These are phyloP conservation scores for Esox lucius DNA, from an alignment of 2,797 vertebrate genomes.

Conservation along the genomic window DNA sequence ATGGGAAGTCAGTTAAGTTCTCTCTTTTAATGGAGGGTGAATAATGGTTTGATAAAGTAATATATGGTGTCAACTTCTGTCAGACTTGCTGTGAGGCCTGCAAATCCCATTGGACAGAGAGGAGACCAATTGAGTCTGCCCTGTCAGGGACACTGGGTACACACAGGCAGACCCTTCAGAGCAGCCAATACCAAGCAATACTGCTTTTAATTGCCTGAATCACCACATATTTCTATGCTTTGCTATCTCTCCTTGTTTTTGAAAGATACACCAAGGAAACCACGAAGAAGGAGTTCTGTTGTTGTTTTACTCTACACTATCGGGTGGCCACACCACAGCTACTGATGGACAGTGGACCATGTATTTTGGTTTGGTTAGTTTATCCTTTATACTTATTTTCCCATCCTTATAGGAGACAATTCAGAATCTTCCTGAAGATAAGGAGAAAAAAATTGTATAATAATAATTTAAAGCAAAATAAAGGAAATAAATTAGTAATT, in stretches of 20 bases:
- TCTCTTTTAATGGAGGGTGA: slow-evolving; percentile 61
- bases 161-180: neutral
- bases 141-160: slow-evolving; percentile 33
- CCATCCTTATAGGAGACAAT: neutral
- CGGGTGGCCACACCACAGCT: neutral
- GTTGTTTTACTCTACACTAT: neutral
- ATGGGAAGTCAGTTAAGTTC: slow-evolving; percentile 36
- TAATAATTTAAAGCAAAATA: slow-evolving; percentile 8
- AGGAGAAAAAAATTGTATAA: neutral
- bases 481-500: slow-evolving; percentile 1
- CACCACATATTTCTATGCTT: neutral
- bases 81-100: slow-evolving; percentile 63
- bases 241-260: neutral
- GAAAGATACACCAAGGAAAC: slow-evolving; percentile 2
- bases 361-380: neutral
- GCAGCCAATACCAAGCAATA: slow-evolving; percentile 9
- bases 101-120: slow-evolving; percentile 63
- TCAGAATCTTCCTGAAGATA: neutral
- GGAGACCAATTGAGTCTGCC: slow-evolving; percentile 69
- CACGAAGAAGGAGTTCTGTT: neutral
- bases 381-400: neutral
- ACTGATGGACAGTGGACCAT: neutral
- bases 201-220: slow-evolving; percentile 14
- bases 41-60: slow-evolving; percentile 66
- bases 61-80: slow-evolving; percentile 66